Base-by-base conservation (phyloP, 2,888 invertebrate genomes). In the Sinotaia quadrata region DNA sequence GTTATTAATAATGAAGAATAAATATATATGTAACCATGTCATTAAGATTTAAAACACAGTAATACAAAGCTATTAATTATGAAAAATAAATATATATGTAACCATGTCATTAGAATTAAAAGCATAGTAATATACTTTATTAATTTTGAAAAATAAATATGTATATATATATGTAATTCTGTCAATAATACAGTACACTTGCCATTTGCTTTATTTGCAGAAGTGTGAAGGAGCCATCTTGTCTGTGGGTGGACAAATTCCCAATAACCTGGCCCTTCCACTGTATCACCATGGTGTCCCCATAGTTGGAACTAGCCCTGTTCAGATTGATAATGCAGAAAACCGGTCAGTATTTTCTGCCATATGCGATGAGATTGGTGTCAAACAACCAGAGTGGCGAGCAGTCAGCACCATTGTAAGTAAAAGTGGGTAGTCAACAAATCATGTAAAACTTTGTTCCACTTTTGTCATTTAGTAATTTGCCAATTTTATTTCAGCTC, bases 211-310 rank as follows among this genome's bases (percentile, higher is more conserved):
- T n/a, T n/a, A n/a, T n/a, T n/a, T 24, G n/a, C 72, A 83, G 81
- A 56, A 66, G 4, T 76, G 78, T 51, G 66, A 62, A 58, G 85
- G 85, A 18, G 78, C 78, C 49, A 81, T 85, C 34, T 78, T 85
- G 21, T 82, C 83, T 8, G 83, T 85, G 7, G 85, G 85, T 12
- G 85, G 85, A 29, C 85, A 85, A 74, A 84, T 85, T 49, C 85
- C 85, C 15, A 85, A 85, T 75, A 85, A 85, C 72, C 76, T 85
- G 41, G 84, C 85, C n/a, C 73, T 85, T 62, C 83, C 84, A 5
- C 76, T 85, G 24, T 74, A 80, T 71, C 71, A 79, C 56, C 73
- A 78, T 51, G 76, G 75, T 0, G 83, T 80, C 7, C 75, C 71
- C 47, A 75, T 85, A 49, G 75, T 85, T 29, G 85, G 85, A 18